Evolutionary conservation across 1,140 invertebrate genomes (phyloP), one percentile per base, ranked within the genome.

Genomic region (Diabrotica virgifera): DNA sequence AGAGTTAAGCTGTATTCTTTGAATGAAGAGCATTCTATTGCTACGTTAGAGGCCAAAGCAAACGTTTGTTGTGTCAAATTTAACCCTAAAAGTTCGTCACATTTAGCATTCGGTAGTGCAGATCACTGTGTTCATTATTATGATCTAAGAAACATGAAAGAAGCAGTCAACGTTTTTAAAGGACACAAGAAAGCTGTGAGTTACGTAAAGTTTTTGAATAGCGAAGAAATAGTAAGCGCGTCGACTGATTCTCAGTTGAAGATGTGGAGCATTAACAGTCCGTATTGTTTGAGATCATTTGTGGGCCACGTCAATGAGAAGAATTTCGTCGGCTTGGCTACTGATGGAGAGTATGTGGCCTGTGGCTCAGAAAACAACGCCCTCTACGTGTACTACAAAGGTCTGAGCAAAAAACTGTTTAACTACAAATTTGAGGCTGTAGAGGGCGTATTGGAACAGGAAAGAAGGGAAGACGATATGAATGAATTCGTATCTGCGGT

Each of bases 51-150:
- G 79, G 92, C 93, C 2, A 94, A 94, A 80, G 94, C 93, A 2
- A 96, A 98, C 82, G 94, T 98, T 36, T 98, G 96, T 80, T 97
- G 95, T 82, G 96, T 98, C 2, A 93, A 96, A 77, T 98, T 98
- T 81, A 97, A 95, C 81, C 96, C 96, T 5, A 83, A 87, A 54
- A 94, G 90, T 67, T 89, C 92, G 0, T 89, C 85, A 71, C 91
- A 97, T 76, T 81, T 98, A 36, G 94, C 95, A 2, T 97, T 97
- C 82, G 95, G 95, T 12, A 96, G 94, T 9, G 95, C 96, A 5
- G 96, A 98, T 82, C 95, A 98, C 79, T 96, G 93, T 82, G 95
- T 98, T 51, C 94, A 98, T 82, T 97, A 97, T 78, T 98, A 97
- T 79, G 96, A 98, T 81, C 82, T 98, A 52, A 83, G 96, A 37